These are phyloP conservation scores for Mythimna albipuncta DNA, from an alignment of 2,888 invertebrate genomes.

Conservation along the genomic window DNA sequence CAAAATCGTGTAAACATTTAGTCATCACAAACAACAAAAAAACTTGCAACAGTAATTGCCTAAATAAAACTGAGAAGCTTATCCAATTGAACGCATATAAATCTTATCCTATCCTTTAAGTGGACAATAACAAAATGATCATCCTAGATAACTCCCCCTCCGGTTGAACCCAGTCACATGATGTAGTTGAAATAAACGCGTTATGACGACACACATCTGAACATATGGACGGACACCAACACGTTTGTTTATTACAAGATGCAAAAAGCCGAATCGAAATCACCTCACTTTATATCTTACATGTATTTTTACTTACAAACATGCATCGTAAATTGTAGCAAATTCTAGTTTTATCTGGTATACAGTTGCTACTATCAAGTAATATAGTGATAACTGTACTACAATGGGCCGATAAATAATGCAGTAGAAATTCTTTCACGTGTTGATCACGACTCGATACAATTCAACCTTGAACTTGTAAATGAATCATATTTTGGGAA, in stretches of 20 bases:
- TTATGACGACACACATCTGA: slow-evolving; percentile 50
- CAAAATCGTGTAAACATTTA: slow-evolving; percentile 49
- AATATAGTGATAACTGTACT: slow-evolving; percentile 50
- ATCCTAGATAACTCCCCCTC: slow-evolving; percentile 57
- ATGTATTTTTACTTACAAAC: slow-evolving; percentile 34
- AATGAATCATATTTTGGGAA: slow-evolving; percentile 64
- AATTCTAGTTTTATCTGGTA: slow-evolving; percentile 49
- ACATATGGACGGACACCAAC: slow-evolving; percentile 56
- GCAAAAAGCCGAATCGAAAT: slow-evolving; percentile 47
- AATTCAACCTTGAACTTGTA: slow-evolving; percentile 77
- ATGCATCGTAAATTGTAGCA: slow-evolving; percentile 33
- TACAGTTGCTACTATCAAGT: slow-evolving; percentile 49
- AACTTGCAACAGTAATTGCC: slow-evolving; percentile 20
- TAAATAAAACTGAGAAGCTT: slow-evolving; percentile 40
- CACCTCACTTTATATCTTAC: slow-evolving; percentile 32
- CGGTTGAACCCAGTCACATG: slow-evolving; percentile 64
- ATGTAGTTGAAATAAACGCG: slow-evolving; percentile 63
- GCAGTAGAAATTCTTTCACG: slow-evolving; percentile 46
- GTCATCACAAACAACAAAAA: slow-evolving; percentile 39
- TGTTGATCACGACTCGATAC: slow-evolving; percentile 57
- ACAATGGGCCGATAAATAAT: slow-evolving; percentile 47
- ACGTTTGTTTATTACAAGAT: slow-evolving; percentile 61
- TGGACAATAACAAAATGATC: slow-evolving; percentile 67
- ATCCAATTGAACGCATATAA: slow-evolving; percentile 44
- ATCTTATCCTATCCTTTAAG: slow-evolving; percentile 56